Conservation (phyloP, 2,888 invertebrate genomes). For the Caenorhabditis becei region DNA sequence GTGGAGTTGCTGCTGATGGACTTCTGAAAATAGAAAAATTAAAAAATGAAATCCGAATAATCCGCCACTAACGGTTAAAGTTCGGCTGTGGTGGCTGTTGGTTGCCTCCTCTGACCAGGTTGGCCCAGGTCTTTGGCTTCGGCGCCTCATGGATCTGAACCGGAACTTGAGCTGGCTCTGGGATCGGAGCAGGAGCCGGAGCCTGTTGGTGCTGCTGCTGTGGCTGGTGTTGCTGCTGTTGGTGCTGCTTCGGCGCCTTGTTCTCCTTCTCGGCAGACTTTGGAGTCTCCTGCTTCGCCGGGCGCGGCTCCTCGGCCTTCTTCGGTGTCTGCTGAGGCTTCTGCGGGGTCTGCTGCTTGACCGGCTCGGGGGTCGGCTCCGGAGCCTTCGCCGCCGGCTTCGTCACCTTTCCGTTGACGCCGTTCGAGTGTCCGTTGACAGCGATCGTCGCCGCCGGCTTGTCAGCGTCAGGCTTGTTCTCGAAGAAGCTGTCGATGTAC, state of each 20-base stretch:
- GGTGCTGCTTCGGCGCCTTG: conserved; percentile 23
- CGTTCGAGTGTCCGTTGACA: conserved; percentile 36
- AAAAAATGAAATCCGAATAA: not conserved
- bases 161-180: conserved; percentile 6
- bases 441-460: not conserved
- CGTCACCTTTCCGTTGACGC: conserved; percentile 35
- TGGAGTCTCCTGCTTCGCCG: conserved; percentile 28
- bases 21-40: conserved; percentile 4
- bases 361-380: not conserved
- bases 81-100: conserved; percentile 18
- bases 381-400: conserved; percentile 18
- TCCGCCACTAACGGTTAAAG: too few species aligned
- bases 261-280: conserved; percentile 34
- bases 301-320: conserved; percentile 25
- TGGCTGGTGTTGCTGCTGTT: not conserved
- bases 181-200: conserved; percentile 24
- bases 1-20: conserved; percentile 36
- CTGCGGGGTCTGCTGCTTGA: conserved; percentile 27
- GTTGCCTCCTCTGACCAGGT: conserved; percentile 61
- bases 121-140: conserved; percentile 67
- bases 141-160: conserved; percentile 48
- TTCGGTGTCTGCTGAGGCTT: conserved; percentile 40
- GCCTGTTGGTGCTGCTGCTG: conserved; percentile 16
- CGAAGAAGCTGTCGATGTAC: conserved; percentile 54
- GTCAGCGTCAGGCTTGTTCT: conserved; percentile 17